Percentiles rank a stretch among this genome's conserved stretches.
These are phyloP conservation scores for Zalophus californianus DNA, from an alignment of 2,797 vertebrate genomes.

Conservation along the genomic window DNA sequence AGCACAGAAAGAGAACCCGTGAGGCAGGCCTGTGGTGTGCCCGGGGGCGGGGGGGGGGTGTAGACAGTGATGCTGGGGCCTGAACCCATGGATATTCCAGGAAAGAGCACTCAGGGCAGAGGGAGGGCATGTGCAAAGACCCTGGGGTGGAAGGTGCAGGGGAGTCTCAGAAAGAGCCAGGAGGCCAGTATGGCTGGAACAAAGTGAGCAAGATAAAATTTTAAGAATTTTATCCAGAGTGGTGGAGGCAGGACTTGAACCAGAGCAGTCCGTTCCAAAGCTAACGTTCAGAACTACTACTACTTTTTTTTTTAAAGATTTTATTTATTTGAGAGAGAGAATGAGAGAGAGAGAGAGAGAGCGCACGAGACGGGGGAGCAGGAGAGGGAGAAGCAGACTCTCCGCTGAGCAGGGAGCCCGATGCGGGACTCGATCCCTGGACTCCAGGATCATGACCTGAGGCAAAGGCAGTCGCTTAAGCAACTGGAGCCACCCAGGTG, in stretches of 20 bases:
- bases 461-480: no score
- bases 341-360: no score
- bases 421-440: no score
- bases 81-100: not conserved
- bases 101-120: not conserved
- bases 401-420: no score
- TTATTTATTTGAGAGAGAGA: no score
- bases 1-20: rapidly evolving
- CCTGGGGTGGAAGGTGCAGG: no score
- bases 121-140: not conserved
- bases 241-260: not conserved
- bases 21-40: rapidly evolving
- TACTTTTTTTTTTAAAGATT: no score
- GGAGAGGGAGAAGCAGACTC: no score
- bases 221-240: not conserved
- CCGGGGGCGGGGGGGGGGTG: not conserved
- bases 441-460: no score
- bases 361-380: no score
- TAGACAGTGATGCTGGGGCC: rapidly evolving
- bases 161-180: not conserved
- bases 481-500: no score
- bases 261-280: not conserved
- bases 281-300: no score
- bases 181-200: not conserved
- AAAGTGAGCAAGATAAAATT: not conserved